A percentile compares a stretch with the other conserved stretches of the same genome.
phyloP scores from a whole-genome alignment of 2,888 invertebrate genomes.

The Camptogramma bilineatum region DNA sequence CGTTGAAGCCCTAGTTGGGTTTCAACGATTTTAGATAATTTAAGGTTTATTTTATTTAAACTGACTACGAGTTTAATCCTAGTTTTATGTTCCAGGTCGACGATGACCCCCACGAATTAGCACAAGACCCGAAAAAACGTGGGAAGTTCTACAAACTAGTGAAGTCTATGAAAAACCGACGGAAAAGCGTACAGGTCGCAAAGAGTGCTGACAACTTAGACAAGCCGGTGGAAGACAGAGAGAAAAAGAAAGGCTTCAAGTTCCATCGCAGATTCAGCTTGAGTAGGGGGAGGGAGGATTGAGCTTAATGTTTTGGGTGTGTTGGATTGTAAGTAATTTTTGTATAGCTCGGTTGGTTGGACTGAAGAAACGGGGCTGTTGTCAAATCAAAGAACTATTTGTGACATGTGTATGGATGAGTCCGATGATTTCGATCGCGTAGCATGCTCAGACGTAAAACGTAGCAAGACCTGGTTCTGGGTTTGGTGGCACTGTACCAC shows the following conservation, averaged over 20 bases:
- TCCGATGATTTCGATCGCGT: no score
- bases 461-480: no score
- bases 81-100: conserved; percentile 51
- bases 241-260: conserved; percentile 76
- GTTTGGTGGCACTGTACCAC: no score
- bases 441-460: no score
- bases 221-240: conserved; percentile 67
- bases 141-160: conserved; percentile 80
- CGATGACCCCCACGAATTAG: conserved; percentile 64
- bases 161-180: conserved; percentile 79
- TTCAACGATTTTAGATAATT: no score
- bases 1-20: no score
- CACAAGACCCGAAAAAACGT: conserved; percentile 72
- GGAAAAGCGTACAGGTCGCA: conserved; percentile 81
- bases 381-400: no score
- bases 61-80: no score
- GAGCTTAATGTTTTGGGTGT: conserved; percentile 49
- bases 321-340: conserved; percentile 11
- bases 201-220: conserved; percentile 79
- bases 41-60: no score
- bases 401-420: no score
- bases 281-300: conserved; percentile 77
- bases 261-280: conserved; percentile 80
- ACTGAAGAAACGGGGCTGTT: neutral
- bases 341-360: neutral